Evolutionary conservation across 2,888 invertebrate species (phyloP).

Genomic region (Acanthococcus lagerstroemiae): DNA sequence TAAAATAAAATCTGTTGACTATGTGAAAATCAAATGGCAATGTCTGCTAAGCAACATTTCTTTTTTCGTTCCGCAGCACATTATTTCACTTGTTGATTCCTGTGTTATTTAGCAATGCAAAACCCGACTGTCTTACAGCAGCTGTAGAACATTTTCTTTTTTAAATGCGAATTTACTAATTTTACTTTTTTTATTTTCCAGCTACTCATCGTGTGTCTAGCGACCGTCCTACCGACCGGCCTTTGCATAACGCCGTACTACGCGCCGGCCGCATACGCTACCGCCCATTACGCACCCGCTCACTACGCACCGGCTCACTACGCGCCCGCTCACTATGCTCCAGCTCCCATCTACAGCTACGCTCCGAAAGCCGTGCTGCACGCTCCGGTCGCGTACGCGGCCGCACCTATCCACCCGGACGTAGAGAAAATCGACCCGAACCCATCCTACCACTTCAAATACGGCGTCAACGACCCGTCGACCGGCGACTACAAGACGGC

Average conservation of each 20-base stretch:
- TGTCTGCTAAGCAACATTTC: too few relatives aligned
- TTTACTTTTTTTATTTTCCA: conserved; percentile 11
- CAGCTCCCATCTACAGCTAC: conserved; percentile 15
- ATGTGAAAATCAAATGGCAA: too few relatives aligned
- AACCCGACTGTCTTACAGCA: too few relatives aligned
- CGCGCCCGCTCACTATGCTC: conserved; percentile 33
- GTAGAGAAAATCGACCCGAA: conserved; percentile 31
- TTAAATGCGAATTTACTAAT: too few relatives aligned
- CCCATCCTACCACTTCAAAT: conserved; percentile 36
- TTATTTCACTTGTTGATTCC: too few relatives aligned
- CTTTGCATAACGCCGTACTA: conserved; percentile 17
- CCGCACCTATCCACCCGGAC: conserved; percentile 18
- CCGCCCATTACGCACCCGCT: conserved; percentile 31
- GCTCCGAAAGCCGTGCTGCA: conserved; percentile 15
- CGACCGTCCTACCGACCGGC: conserved; percentile 36
- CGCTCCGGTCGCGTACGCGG: conserved; percentile 27
- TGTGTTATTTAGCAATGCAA: too few relatives aligned
- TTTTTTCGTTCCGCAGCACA: too few relatives aligned
- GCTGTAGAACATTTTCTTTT: too few relatives aligned
- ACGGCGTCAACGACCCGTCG: conserved; percentile 36
- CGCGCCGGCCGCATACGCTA: too few relatives aligned
- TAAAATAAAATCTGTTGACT: too few relatives aligned
- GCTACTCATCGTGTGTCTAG: conserved; percentile 37
- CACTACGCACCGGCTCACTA: conserved; percentile 18
- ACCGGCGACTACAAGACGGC: conserved; percentile 37